Conservation (phyloP, 2,888 invertebrate species). For the Leptarthrus brevirostris region DNA sequence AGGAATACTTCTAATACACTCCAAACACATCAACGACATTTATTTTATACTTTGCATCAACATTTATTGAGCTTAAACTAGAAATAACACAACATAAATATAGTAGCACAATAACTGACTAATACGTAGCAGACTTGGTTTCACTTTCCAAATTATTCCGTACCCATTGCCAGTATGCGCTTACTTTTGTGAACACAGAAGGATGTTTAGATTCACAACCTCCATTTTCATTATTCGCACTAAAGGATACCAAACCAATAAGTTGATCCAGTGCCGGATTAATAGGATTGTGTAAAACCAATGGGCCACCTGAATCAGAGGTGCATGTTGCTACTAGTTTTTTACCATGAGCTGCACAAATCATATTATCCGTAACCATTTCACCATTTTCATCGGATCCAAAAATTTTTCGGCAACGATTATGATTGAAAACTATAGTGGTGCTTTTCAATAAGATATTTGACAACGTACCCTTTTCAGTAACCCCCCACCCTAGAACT, state of each 20-base stretch:
- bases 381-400: too few species aligned
- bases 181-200: not conserved
- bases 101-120: too few species aligned
- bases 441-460: not conserved
- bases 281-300: not conserved
- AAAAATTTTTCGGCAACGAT: not conserved
- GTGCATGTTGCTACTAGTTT: not conserved
- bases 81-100: too few species aligned
- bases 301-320: slow-evolving; percentile 6
- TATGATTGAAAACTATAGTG: not conserved
- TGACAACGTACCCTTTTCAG: not conserved
- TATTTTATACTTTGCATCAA: too few species aligned
- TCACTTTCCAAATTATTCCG: too few species aligned
- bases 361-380: not conserved
- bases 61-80: too few species aligned
- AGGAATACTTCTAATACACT: too few species aligned
- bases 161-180: not conserved
- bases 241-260: not conserved
- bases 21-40: too few species aligned
- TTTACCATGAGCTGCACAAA: not conserved
- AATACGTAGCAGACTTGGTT: too few species aligned
- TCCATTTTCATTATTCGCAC: not conserved
- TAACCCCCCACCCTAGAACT: slow-evolving; percentile 13
- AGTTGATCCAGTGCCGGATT: not conserved
- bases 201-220: not conserved